phyloP scores from a whole-genome alignment of 2,888 invertebrate species.

The Hirtodrosophila alboralis region DNA sequence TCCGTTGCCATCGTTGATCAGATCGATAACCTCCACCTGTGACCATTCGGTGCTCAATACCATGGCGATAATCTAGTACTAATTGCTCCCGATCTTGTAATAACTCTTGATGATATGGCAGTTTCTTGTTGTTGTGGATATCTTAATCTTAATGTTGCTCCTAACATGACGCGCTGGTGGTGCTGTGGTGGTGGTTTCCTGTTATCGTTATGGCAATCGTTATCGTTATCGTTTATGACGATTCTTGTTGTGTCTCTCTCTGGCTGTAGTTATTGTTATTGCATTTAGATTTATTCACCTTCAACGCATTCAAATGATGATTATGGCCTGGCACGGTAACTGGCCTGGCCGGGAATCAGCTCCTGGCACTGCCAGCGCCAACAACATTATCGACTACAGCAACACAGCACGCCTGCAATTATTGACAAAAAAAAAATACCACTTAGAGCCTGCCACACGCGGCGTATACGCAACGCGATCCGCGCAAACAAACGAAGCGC shows the following conservation, averaged over 20 bases:
- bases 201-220: constrained; percentile 51
- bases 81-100: constrained; percentile 12
- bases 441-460: constrained; percentile 41
- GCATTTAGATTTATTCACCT: constrained; percentile 54
- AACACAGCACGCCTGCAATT: constrained; percentile 64
- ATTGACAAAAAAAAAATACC: constrained; percentile 49
- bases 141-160: constrained; percentile 24
- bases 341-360: constrained; percentile 41
- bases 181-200: no score
- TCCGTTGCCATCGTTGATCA: constrained; percentile 98
- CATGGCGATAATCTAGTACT: constrained; percentile 83
- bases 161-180: constrained; percentile 62
- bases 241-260: constrained; percentile 12
- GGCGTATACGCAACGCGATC: constrained; percentile 60
- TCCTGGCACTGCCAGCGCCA: constrained; percentile 67
- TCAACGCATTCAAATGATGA: constrained; percentile 52
- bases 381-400: constrained; percentile 62
- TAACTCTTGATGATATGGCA: constrained; percentile 25
- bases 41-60: constrained; percentile 99
- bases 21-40: constrained; percentile 99
- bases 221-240: constrained; percentile 15
- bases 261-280: constrained; percentile 49
- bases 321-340: constrained; percentile 46
- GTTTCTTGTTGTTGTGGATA: constrained; percentile 24
- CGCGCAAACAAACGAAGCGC: constrained; percentile 10